Evolutionary conservation across 2,888 invertebrate species (phyloP), one percentile per base, ranked within the genome.

Genomic region (Uloborus plumipes): DNA sequence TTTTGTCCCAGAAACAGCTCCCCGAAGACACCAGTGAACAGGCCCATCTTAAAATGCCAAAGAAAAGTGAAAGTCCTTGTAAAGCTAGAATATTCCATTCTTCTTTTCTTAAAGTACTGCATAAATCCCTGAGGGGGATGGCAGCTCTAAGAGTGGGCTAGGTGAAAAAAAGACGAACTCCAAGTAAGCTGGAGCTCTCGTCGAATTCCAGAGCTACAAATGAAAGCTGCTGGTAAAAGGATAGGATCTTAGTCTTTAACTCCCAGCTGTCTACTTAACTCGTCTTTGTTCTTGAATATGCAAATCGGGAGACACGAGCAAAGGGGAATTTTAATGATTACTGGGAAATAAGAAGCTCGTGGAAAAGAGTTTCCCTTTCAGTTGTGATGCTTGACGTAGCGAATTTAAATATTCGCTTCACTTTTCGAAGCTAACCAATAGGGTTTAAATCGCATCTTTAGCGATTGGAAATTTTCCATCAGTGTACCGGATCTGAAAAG

Each of bases 231-330:
- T 74, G 80, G 47, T 53, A 75, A 71, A 75, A 76, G 81, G 65
- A 62, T 82, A 74, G 69, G 73, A 73, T 74, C 74, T 74, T 55
- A 80, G 78, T 78, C 78, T 71, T 76, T 76, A 65, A 78, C 65
- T 82, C 81, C 81, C 81, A 75, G 66, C 81, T 64, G 81, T 75
- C 75, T 82, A 82, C 81, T 82, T 82, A 82, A 82, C 81, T 71
- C 75, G 64, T 55, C 81, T 82, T 82, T 82, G 81, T 82, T 82
- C 75, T 76, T 75, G 75, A 82, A 82, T 82, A 82, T 82, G 81
- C 81, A 82, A 82, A 82, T 82, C 70, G 70, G 64, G 75, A 71
- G 71, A 82, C 75, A 82, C 75, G 65, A 61, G 71, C 81, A 71
- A 65, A 66, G 81, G 75, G 81, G 75, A 82, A 76, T 76, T 82